Percentiles rank a stretch among this genome's conserved stretches.
These are phyloP conservation scores for Lamellibrachia columna DNA, from an alignment of 2,888 invertebrate genomes.

Conservation along the genomic window DNA sequence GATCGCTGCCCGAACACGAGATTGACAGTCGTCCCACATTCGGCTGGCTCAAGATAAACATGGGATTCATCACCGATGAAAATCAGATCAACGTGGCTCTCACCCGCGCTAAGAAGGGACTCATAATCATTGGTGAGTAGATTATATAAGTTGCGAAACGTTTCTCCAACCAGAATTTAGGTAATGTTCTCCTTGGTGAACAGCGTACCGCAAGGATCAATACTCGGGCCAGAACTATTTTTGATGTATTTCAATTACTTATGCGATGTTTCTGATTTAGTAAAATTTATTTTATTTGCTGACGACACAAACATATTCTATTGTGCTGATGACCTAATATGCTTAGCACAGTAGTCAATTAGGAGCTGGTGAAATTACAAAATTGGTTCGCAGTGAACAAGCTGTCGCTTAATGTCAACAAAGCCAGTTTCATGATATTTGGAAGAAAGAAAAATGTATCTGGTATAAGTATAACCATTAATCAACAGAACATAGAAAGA, in stretches of 20 bases:
- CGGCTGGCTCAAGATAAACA: conserved; percentile 55
- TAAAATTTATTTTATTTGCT: no score
- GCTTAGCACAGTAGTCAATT: no score
- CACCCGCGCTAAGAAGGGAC: conserved; percentile 56
- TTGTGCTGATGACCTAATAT: no score
- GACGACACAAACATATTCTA: no score
- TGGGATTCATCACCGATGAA: conserved; percentile 57
- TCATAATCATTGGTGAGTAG: conserved; percentile 44
- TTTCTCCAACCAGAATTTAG: neutral
- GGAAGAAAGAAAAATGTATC: no score
- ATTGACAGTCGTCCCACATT: conserved; percentile 53
- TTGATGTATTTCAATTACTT: neutral
- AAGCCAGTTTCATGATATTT: no score
- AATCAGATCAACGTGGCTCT: conserved; percentile 58
- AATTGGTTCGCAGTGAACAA: no score
- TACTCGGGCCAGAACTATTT: neutral
- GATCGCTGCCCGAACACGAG: conserved; percentile 52
- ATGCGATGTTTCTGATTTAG: no score
- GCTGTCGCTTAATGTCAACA: no score
- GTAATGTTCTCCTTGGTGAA: neutral
- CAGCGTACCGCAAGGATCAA: neutral
- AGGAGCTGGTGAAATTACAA: no score
- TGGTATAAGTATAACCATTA: no score
- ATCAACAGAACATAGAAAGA: no score
- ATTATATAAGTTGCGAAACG: neutral